Base-by-base conservation (phyloP, 2,888 invertebrate genomes). In the Pheosia tremula region DNA sequence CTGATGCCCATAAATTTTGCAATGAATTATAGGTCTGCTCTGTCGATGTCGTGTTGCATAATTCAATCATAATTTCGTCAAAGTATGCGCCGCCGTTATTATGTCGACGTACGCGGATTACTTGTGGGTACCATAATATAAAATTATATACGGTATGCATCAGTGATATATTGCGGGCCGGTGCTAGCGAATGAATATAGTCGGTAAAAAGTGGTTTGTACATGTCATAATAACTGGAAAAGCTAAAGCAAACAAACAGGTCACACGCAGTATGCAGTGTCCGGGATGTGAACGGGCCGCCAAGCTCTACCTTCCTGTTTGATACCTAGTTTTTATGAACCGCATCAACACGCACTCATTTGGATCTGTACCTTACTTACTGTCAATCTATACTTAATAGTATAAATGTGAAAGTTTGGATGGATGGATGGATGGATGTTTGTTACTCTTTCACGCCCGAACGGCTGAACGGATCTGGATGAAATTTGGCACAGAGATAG, bases 1-100 rank as follows among this genome's bases (percentile, higher is more conserved):
- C 78, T 82, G 83, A 86, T 77, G 82, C 75, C 88, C 80, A 91
- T 91, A 91, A 90, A 92, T 91, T 90, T 81, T 86, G 82, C 85
- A 89, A 89, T 91, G 87, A 90, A 87, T 87, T 90, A 90, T 89
- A 58, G 83, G 83, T 79, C 82, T 83, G 79, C 78, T 85, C 80
- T 75, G 77, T 80, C 79, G 78, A 68, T 76, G 81, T 72, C 77
- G 78, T 73, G 80, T 86, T 87, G 87, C 86, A 91, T 91, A 90
- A 89, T 88, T 90, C 85, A 87, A 89, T 91, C 89, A 89, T 82
- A 81, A 81, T 84, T 71, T 69, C 64, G 64, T 74, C 70, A 63
- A 69, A 77, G 75, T 77, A 72, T 69, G 73, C 67, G 53, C 67
- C 64, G 71, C 69, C 67, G 72, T 70, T 66, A 77, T 66, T 53